Conservation (phyloP, 2,797 vertebrate genomes). For the Hoplostethus mediterraneus region DNA sequence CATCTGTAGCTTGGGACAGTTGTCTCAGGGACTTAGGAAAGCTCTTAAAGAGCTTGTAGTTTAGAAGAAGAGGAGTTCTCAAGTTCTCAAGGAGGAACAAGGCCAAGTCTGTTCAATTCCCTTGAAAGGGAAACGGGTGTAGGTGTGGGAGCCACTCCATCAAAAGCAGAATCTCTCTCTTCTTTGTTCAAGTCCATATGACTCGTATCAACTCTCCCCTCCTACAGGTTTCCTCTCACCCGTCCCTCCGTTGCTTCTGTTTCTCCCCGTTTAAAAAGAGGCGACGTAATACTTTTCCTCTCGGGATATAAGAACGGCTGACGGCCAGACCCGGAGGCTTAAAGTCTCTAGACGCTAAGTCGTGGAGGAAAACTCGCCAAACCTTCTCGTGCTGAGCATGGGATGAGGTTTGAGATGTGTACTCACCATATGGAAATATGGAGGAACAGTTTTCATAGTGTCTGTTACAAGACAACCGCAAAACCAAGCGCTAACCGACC, state of each 20-base stretch:
- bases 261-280: slow-evolving; percentile 16
- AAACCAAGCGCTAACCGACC: no score
- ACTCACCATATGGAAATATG: no score
- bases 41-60: background rate
- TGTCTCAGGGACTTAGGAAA: background rate
- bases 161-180: slow-evolving; percentile 11
- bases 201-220: slow-evolving; percentile 15
- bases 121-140: slow-evolving; percentile 7
- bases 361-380: slow-evolving; percentile 7
- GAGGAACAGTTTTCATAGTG: no score
- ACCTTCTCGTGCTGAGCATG: background rate
- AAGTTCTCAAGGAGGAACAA: background rate
- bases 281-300: slow-evolving; percentile 11
- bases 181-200: slow-evolving; percentile 18
- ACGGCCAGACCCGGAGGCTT: slow-evolving; percentile 6
- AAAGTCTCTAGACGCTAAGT: slow-evolving; percentile 19
- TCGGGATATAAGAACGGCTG: slow-evolving; percentile 15
- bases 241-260: background rate
- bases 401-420: no score
- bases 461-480: no score
- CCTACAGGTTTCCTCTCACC: slow-evolving; percentile 11
- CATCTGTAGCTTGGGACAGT: background rate
- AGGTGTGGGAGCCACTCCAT: slow-evolving; percentile 21
- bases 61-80: background rate
- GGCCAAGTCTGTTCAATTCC: slow-evolving; percentile 10